Base-by-base conservation (phyloP, 2,797 vertebrate genomes). In the Phalloptychus januarius region DNA sequence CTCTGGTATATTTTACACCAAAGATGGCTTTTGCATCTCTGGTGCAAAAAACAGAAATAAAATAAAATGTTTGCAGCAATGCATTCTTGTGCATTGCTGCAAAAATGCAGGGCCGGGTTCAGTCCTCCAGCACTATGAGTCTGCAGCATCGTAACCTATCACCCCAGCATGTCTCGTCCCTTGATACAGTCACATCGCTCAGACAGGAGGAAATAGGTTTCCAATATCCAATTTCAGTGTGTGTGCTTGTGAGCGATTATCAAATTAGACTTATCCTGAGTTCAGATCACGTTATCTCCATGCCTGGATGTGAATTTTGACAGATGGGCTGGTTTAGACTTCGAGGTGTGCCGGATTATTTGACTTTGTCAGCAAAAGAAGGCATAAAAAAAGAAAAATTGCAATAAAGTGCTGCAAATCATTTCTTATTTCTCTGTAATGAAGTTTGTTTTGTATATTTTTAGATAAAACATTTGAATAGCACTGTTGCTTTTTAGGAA, bases 81-180 rank as follows among this genome's bases (percentile, higher is more conserved):
- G 12, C 13, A 31, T 31, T 58, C 16, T 31, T 58, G 61, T 20
- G 18, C 31, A n/a, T n/a, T n/a, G n/a, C n/a, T n/a, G n/a, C n/a
- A n/a, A n/a, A n/a, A n/a, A n/a, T n/a, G n/a, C n/a, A 94, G 77
- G 89, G 58, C 72, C 80, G 91, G 0, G 83, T 87, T 0, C 95
- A 94, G 11, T 91, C 90, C 16, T 87, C 95, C 2, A 95, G 94
- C 79, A 93, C 86, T 61, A 91, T 91, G 23, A 88, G 88, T 0
- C 88, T 95, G 18, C 93, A 96, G 31, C 96, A 96, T 75, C 96
- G 94, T 90, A 95, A 95, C 83, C 91, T 97, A 83, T 96, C 96
- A 0, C 96, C 96, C 0, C 95, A 96, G 15, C 96, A 94, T 80
- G 80, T 94, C 76, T 93, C 95, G 73, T 96, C 97, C 0, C 20